These are phyloP conservation scores for Xiphophorus hellerii DNA, from an alignment of 2,113 vertebrate genomes.

Conservation along the genomic window DNA sequence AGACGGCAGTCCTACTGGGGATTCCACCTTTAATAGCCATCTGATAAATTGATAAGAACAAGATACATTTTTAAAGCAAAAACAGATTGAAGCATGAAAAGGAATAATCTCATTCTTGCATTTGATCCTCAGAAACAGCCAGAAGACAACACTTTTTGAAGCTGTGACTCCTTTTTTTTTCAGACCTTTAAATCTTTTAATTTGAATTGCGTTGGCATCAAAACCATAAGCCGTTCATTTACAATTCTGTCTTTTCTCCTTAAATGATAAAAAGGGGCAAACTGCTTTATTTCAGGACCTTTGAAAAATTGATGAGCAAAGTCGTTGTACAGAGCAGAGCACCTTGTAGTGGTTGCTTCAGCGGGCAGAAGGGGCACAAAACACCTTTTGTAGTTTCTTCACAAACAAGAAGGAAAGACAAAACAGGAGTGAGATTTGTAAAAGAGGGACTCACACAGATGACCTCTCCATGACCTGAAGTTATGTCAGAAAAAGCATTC, in stretches of 20 bases:
- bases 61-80: conserved; percentile 33
- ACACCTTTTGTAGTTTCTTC: conserved; percentile 40
- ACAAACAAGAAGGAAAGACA: conserved; percentile 5
- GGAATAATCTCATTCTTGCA: conserved; percentile 30
- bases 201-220: conserved; percentile 45
- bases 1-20: too few species aligned
- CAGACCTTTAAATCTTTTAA: conserved; percentile 37
- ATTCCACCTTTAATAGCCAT: background rate
- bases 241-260: conserved; percentile 52
- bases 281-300: conserved; percentile 65
- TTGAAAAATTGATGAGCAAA: conserved; percentile 77
- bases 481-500: too few species aligned
- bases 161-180: background rate
- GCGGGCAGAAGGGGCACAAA: conserved; percentile 41
- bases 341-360: conserved; percentile 60
- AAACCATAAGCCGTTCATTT: conserved; percentile 46
- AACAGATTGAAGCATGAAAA: conserved; percentile 36
- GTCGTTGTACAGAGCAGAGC: conserved; percentile 59
- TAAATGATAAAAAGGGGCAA: conserved; percentile 51
- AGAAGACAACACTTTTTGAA: background rate
- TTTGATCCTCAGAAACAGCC: conserved; percentile 14
- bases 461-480: background rate
- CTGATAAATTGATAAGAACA: conserved; percentile 21
- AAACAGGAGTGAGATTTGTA: background rate
- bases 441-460: background rate